Base-by-base conservation (phyloP, 2,888 invertebrate genomes). In the Ptilodon capucinus region DNA sequence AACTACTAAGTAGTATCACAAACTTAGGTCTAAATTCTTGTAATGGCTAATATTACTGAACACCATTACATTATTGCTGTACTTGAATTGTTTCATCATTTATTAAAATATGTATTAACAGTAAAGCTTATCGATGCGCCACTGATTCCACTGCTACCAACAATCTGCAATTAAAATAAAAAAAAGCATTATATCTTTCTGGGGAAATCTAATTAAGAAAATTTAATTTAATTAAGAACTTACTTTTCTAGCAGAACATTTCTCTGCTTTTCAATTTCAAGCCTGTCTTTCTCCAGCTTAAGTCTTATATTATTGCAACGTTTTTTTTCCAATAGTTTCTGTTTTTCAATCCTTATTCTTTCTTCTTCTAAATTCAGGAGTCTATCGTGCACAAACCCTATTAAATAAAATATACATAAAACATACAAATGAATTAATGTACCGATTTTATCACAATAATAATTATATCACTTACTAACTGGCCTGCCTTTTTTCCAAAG, bases 291-390 rank as follows among this genome's bases (percentile, higher is more conserved):
- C 54, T 83, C 81, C 42, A 83, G 70, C 69, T 83, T 83, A 17
- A 83, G 69, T 65, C 73, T 77, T 54, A 82, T 75, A 67, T 83
- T 83, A 52, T 83, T 83, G 51, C 81, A 81, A 44, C 83, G 68
- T 54, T 83, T 83, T 48, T 83, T 82, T 54, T 83, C 83, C 25
- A 83, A 60, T 13, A 82, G 69, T 49, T 83, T 83, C 52, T 83
- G 83, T 51, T 83, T 83, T 44, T 83, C 78, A 42, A 83, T 77
- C 69, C 68, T 76, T 60, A 83, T 77, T 64, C 68, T 79, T 60
- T 83, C 83, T 64, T 83, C 83, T 64, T 83, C 83, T 53, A 83
- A 67, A 57, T 65, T 76, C 19, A 83, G 60, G 18, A 83, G 73
- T 59, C 79, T 74, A 50, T 83, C 83, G 65, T 83, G 81, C 19